Evolutionary conservation across 2,113 vertebrate genomes (phyloP).

Genomic region (Leptodactylus fuscus): DNA sequence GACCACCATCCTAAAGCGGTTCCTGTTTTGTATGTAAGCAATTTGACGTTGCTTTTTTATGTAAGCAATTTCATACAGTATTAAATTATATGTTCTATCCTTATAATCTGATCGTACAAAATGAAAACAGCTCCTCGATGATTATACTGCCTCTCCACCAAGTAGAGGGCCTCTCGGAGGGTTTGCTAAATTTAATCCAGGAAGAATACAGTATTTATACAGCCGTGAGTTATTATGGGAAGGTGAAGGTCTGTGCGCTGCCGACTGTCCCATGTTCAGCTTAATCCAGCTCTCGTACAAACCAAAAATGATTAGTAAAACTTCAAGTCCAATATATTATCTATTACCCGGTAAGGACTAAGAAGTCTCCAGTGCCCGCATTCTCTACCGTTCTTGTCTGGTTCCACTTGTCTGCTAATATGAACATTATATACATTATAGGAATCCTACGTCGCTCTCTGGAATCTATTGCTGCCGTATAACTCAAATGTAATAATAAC

Average conservation of each 20-base stretch:
- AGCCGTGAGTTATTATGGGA: constrained; percentile 16
- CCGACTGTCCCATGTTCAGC: constrained; percentile 1
- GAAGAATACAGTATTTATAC: constrained; percentile 18
- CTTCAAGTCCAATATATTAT: constrained; percentile 4
- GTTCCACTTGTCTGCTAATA: background rate
- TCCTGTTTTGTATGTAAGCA: background rate
- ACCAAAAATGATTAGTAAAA: constrained; percentile 17
- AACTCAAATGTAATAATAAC: background rate
- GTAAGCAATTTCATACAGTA: background rate
- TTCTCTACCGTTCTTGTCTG: background rate
- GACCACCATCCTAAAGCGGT: background rate
- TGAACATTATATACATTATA: background rate
- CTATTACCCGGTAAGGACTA: background rate
- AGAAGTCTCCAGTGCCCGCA: background rate
- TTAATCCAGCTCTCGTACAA: background rate
- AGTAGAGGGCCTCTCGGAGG: background rate
- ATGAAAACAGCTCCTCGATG: background rate
- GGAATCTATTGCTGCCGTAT: background rate
- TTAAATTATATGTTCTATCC: background rate
- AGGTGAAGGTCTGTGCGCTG: background rate
- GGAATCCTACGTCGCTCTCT: background rate
- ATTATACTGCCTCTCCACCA: constrained; percentile 9
- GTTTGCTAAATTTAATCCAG: constrained; percentile 19
- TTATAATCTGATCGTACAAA: background rate
- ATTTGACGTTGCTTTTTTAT: too few species aligned